These are phyloP conservation scores for Plusia festucae DNA, from an alignment of 2,888 invertebrate genomes.

Conservation along the genomic window DNA sequence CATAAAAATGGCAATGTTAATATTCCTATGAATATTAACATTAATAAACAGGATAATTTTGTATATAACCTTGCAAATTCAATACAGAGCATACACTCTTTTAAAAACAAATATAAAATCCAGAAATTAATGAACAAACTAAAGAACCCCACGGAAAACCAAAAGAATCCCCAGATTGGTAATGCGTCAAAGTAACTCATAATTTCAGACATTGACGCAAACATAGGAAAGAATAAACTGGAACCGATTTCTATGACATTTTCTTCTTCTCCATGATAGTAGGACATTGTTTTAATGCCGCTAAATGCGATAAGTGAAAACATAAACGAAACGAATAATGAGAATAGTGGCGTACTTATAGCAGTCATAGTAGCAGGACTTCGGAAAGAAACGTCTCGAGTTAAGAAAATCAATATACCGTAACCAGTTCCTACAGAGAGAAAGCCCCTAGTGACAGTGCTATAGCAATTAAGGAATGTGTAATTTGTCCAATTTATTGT, in stretches of 20 bases:
- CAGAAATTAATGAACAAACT: conserved; percentile 75
- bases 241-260: conserved; percentile 75
- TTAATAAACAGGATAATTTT: conserved; percentile 60
- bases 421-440: conserved; percentile 75
- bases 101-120: conserved; percentile 73
- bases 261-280: conserved; percentile 81
- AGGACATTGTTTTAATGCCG: conserved; percentile 81
- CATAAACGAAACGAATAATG: conserved; percentile 67
- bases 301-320: conserved; percentile 73
- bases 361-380: conserved; percentile 83
- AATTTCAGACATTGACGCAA: conserved; percentile 77
- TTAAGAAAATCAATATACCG: conserved; percentile 75
- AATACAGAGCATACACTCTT: conserved; percentile 63
- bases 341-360: conserved; percentile 71
- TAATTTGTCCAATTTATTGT: conserved; percentile 64
- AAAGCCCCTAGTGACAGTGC: conserved; percentile 68
- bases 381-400: conserved; percentile 76
- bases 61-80: conserved; percentile 59
- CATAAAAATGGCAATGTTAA: conserved; percentile 77
- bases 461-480: conserved; percentile 57
- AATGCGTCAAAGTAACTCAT: conserved; percentile 76
- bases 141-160: conserved; percentile 75
- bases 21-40: conserved; percentile 63
- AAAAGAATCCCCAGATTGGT: conserved; percentile 75
- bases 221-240: conserved; percentile 70